Evolutionary conservation across 2,113 vertebrate species (phyloP), one percentile per base, ranked within the genome.

Genomic region (Neoarius graeffei): DNA sequence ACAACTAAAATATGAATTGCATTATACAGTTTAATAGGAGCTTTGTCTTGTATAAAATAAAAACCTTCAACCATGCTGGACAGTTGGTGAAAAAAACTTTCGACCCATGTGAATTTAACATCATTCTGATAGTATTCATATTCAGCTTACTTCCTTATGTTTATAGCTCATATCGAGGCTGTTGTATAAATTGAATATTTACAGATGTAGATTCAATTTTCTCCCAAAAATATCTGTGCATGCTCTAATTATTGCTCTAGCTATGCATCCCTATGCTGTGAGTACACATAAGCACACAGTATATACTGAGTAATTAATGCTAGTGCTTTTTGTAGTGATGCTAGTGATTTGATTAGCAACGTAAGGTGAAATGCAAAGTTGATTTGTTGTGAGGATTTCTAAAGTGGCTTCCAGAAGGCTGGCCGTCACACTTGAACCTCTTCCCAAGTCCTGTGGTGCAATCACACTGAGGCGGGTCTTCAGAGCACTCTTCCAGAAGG

Each of bases 401-500:
- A 69, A 81, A 66, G 74, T 81, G 59, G 64, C 74, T 83, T 88
- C 30, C 56, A 84, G 84, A 20, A 56, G 56, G 60, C 66, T 80
- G 66, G 19, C 62, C 25, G 27, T 86, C 89, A 90, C 84, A 86
- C 87, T 85, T 85, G 85, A 90, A 85, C 82, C 85, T 87, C 59
- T 54, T 89, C 84, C 74, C 79, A 62, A 81, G 74, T 88, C 89
- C 90, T 87, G 88, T 67, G 69, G 90, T 73, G 83, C n/a, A 48
- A 77, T 87, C 85, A 88, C 50, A 82, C 84, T 82, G 85, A 89
- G 82, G 59, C 64, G 52, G 59, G 23, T 90, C 87, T 86, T 85
- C 82, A 35, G 81, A 87, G 87, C 82, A 62, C 67, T 87, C 88
- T 90, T 89, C 85, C 88, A 87, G 90, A 90, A 80, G 85, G 81